Evolutionary conservation across 2,888 invertebrate genomes (phyloP), one percentile per base, ranked within the genome.

Genomic region (Lomographa bimaculata): DNA sequence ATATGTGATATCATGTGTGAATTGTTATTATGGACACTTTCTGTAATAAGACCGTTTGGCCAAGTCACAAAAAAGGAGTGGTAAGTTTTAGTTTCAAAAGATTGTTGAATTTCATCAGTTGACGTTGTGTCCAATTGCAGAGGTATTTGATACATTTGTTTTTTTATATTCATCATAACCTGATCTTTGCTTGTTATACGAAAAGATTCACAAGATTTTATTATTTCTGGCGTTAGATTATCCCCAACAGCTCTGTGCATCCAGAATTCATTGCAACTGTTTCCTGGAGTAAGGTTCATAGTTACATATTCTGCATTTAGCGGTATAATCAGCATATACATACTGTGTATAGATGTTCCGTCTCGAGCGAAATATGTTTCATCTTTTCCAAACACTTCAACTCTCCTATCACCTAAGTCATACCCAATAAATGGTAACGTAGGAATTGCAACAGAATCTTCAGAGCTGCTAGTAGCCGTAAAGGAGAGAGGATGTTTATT

Each of bases 321-420:
- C 3, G 86, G 89, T 59, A 87, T 84, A 12, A 74, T 56, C 39
- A 82, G 64, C 26, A 67, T 77, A 54, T 87, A 85, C 47, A 55
- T 60, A 54, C 61, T 75, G 4, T 57, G 59, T 7, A 86, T 60
- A 35, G 66, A 66, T 7, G 82, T 80, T 1, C 86, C 87, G 47
- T 87, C 87, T 57, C 67, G 72, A 18, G 87, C 83, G 63, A 78
- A 85, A 64, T 58, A 89, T 35, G 63, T 61, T 1, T 68, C 63
- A 57, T 85, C 77, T 70, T 79, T 83, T 5, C 89, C 89, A 50
- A 86, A 80, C 7, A 79, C 72, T 69, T 87, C 85, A 1, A 86
- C 76, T 57, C 89, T 71, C 57, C 87, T 66, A 11, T 86, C 73
- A 10, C 83, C 75, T 47, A 89, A 71, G 58, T 85, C 64, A 46